Percentiles rank a stretch among this genome's conserved stretches.
Evolutionary conservation across 1,140 invertebrate genomes (phyloP).

Genomic region (Heliothis subflexa): DNA sequence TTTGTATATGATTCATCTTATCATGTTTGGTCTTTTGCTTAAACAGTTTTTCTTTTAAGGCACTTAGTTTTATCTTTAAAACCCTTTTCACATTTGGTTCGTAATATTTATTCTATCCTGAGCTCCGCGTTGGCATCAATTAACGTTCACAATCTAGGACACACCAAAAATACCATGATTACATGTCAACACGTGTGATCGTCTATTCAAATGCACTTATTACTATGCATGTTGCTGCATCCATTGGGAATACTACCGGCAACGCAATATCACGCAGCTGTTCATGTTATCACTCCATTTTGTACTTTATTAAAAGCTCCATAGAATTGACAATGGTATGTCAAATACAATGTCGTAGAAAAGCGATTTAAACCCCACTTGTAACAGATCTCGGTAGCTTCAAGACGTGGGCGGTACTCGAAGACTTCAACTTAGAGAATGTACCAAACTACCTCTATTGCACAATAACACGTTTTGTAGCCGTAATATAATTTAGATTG

Average conservation of each 20-base stretch:
- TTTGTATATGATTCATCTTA: not conserved
- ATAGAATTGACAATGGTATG: conserved; percentile 5
- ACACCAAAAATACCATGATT: conserved; percentile 34
- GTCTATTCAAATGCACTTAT: conserved; percentile 34
- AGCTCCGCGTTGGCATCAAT: conserved; percentile 28
- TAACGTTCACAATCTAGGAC: conserved; percentile 26
- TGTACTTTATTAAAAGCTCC: conserved; percentile 1
- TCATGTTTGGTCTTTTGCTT: not conserved
- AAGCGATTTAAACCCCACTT: conserved; percentile 29
- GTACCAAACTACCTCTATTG: not conserved
- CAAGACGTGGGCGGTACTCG: conserved; percentile 10
- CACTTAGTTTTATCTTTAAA: not conserved
- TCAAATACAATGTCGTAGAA: not conserved
- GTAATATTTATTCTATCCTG: not conserved
- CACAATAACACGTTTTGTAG: not conserved
- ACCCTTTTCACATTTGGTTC: not conserved
- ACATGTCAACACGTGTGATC: conserved; percentile 37
- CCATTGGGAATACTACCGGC: conserved; percentile 24
- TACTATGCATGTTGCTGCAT: conserved; percentile 29
- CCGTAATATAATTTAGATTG: not conserved
- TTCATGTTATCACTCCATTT: not conserved
- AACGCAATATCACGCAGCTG: conserved; percentile 19
- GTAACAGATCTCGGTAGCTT: conserved; percentile 15
- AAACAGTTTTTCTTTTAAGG: not conserved
- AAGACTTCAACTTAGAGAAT: not conserved